A percentile compares a stretch with the other conserved stretches of the same genome.
phyloP scores from a whole-genome alignment of 1,140 invertebrate genomes.

The Mactra quadrangularis region DNA sequence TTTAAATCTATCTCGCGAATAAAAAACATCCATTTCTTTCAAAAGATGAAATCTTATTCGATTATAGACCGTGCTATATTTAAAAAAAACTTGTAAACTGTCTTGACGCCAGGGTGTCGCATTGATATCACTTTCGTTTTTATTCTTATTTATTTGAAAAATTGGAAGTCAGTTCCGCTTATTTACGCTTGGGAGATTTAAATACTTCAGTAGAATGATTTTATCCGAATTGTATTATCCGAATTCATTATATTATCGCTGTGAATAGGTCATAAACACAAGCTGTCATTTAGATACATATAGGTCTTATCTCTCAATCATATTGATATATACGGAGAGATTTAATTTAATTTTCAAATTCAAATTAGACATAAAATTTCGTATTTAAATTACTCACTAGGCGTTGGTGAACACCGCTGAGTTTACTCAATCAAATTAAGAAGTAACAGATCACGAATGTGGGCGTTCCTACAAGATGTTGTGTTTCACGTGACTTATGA shows the following conservation, averaged over 20 bases:
- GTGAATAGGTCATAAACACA: slow-evolving; percentile 35
- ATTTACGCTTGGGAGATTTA: slow-evolving; percentile 46
- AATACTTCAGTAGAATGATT: slow-evolving; percentile 46
- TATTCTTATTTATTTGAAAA: slow-evolving; percentile 53
- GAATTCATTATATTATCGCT: slow-evolving; percentile 38
- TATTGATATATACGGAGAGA: slow-evolving; percentile 36
- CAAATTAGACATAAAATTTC: slow-evolving; percentile 55
- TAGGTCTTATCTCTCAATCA: neutral
- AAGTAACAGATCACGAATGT: neutral
- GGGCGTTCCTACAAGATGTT: neutral
- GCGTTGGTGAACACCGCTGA: neutral
- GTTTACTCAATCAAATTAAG: slow-evolving; percentile 6
- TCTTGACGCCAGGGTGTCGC: slow-evolving; percentile 47
- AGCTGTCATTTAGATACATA: slow-evolving; percentile 21
- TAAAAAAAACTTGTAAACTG: slow-evolving; percentile 1
- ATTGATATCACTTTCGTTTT: slow-evolving; percentile 5
- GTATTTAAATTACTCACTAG: slow-evolving; percentile 43
- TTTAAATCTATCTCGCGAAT: slow-evolving; percentile 15
- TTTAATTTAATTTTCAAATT: slow-evolving; percentile 63
- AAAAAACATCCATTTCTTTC: slow-evolving; percentile 20
- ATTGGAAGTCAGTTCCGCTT: slow-evolving; percentile 42
- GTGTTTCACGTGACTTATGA: too few species aligned
- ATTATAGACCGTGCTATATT: slow-evolving; percentile 35
- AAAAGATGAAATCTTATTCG: slow-evolving; percentile 53
- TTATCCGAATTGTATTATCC: slow-evolving; percentile 12